Conservation (phyloP, 2,113 vertebrate genomes). For the Neolamprologus ventralis region DNA sequence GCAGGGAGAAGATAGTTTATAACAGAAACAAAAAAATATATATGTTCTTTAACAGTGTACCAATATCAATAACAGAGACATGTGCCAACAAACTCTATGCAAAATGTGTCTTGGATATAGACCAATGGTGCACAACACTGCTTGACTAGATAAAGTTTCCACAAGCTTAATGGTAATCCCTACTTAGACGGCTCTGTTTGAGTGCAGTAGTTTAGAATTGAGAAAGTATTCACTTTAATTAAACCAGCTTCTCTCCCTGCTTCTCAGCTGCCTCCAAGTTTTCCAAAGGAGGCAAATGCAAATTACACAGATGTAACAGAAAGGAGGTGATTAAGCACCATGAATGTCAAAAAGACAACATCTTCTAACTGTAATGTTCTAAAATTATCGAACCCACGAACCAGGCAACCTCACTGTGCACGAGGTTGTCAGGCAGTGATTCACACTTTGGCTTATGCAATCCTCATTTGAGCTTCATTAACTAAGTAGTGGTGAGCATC, state of each 20-base stretch:
- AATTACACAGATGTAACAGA: not conserved
- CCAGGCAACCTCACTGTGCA: not conserved
- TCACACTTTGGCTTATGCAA: conserved; percentile 1
- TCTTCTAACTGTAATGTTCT: not conserved
- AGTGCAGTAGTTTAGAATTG: conserved; percentile 4
- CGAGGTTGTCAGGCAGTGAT: not conserved
- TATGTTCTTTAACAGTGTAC: not conserved
- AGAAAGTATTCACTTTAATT: conserved; percentile 36
- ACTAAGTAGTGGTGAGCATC: not conserved
- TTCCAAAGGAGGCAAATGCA: conserved; percentile 24
- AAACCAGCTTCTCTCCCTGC: not conserved
- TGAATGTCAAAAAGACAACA: conserved; percentile 18
- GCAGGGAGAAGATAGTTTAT: not conserved
- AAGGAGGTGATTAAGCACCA: conserved; percentile 23
- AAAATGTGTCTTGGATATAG: not conserved
- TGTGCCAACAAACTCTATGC: not conserved
- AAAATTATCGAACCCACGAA: conserved; percentile 10
- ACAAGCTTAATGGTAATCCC: conserved; percentile 35
- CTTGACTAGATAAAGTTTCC: conserved; percentile 1
- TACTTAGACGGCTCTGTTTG: conserved; percentile 22
- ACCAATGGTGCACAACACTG: not conserved
- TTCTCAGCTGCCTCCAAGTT: not conserved
- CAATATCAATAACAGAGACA: not conserved
- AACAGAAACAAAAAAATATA: not conserved
- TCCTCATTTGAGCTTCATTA: conserved; percentile 14